phyloP scores from a whole-genome alignment of 1,140 invertebrate genomes.

The Drosophila neocordata region DNA sequence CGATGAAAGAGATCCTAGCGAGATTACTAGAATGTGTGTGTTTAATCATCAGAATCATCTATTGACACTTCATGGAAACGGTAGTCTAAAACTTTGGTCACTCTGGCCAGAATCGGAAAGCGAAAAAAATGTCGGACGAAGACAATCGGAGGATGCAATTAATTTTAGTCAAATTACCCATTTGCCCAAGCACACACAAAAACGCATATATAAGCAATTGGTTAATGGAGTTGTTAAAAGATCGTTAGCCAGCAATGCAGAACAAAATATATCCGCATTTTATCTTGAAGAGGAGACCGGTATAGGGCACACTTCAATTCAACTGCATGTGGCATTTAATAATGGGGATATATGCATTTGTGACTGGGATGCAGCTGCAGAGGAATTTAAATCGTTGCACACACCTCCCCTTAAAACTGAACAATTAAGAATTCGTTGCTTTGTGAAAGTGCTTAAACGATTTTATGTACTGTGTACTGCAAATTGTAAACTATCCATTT shows the following conservation, averaged over 20 bases:
- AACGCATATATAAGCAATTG: slow-evolving; percentile 36
- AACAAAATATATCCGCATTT: slow-evolving; percentile 49
- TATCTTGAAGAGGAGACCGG: slow-evolving; percentile 43
- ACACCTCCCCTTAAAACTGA: slow-evolving; percentile 34
- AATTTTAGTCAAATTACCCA: background rate
- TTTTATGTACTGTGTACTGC: slow-evolving; percentile 56
- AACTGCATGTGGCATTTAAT: slow-evolving; percentile 57
- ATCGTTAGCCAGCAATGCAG: slow-evolving; percentile 4
- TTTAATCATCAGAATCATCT: slow-evolving; percentile 60
- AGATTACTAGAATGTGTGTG: slow-evolving; percentile 39
- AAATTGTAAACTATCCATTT: slow-evolving; percentile 35
- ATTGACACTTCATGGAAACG: slow-evolving; percentile 60
- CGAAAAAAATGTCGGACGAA: slow-evolving; percentile 11
- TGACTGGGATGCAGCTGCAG: slow-evolving; percentile 46
- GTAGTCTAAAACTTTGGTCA: slow-evolving; percentile 65
- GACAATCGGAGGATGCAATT: slow-evolving; percentile 4
- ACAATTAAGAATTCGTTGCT: slow-evolving; percentile 28
- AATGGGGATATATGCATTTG: slow-evolving; percentile 57
- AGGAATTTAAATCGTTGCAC: slow-evolving; percentile 35
- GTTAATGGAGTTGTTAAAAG: slow-evolving; percentile 46
- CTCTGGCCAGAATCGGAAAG: slow-evolving; percentile 21
- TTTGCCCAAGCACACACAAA: slow-evolving; percentile 13
- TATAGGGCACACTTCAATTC: slow-evolving; percentile 20
- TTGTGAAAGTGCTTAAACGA: slow-evolving; percentile 34
- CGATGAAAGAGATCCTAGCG: slow-evolving; percentile 38